These are phyloP conservation scores for Mugil cephalus DNA, from an alignment of 2,113 vertebrate species.

Conservation along the genomic window DNA sequence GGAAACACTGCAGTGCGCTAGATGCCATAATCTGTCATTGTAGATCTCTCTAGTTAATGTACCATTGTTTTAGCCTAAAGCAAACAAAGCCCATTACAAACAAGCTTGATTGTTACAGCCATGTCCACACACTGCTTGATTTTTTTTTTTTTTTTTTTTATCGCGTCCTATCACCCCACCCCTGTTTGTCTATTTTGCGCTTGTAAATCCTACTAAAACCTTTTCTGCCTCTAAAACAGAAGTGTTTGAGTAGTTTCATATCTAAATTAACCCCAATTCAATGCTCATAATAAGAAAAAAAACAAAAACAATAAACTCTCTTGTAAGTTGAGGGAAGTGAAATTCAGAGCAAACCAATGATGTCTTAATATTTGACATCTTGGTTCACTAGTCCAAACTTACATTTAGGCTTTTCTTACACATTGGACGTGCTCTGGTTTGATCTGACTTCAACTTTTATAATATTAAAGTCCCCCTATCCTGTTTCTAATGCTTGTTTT, in stretches of 20 bases:
- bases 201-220: not conserved
- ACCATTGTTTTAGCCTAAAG: conserved; percentile 15
- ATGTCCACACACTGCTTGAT: conserved; percentile 4
- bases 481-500: conserved; percentile 50
- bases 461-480: not conserved
- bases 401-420: not conserved
- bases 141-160: not conserved
- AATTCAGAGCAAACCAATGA: conserved; percentile 14
- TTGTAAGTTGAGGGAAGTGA: conserved; percentile 30
- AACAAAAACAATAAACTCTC: not conserved
- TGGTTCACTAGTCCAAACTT: not conserved
- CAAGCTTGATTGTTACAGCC: conserved; percentile 12
- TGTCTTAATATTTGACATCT: not conserved
- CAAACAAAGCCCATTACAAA: conserved; percentile 31
- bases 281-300: not conserved
- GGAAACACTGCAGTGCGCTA: conserved; percentile 41
- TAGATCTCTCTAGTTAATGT: conserved; percentile 2
- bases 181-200: not conserved
- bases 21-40: not conserved
- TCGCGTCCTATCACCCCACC: not conserved
- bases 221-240: not conserved
- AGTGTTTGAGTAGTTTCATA: not conserved
- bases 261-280: not conserved
- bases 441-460: conserved; percentile 21
- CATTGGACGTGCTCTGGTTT: conserved; percentile 29